phyloP scores from a whole-genome alignment of 2,113 vertebrate genomes.

The Varanus salvator region DNA sequence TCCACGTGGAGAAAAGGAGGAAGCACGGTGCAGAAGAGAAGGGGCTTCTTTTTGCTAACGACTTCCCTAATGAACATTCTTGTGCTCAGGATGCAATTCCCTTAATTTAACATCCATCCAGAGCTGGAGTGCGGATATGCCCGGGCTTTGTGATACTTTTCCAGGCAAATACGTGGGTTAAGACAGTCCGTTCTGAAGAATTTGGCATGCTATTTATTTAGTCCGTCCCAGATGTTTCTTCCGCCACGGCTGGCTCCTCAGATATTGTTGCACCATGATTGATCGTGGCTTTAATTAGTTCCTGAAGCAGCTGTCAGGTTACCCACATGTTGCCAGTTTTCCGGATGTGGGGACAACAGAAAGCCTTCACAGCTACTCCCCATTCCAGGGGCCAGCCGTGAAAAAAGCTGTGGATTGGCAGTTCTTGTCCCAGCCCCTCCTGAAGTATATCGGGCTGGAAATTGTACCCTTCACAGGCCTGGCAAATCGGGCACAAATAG shows the following conservation, averaged over 20 bases:
- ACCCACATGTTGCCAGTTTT: not conserved
- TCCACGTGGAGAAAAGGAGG: too few relatives aligned
- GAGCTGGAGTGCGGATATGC: not conserved
- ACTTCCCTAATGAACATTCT: too few relatives aligned
- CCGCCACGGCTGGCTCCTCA: not conserved
- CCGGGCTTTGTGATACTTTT: not conserved
- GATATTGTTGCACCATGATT: not conserved
- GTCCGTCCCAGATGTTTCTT: not conserved
- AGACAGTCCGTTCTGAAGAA: not conserved
- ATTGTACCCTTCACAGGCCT: too few relatives aligned
- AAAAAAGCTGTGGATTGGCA: not conserved
- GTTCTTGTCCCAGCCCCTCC: not conserved
- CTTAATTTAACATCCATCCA: not conserved
- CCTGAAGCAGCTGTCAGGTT: not conserved
- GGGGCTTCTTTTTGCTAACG: too few relatives aligned
- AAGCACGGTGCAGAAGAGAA: too few relatives aligned
- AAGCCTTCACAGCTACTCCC: not conserved
- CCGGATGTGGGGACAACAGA: not conserved
- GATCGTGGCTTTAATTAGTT: not conserved
- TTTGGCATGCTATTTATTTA: not conserved
- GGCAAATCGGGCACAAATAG: not conserved
- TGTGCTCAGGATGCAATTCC: not conserved
- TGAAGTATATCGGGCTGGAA: not conserved
- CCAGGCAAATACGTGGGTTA: not conserved
- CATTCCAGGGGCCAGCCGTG: not conserved